Percentiles rank a stretch among this genome's conserved stretches.
These are phyloP conservation scores for Oxyscelio sp. DNA, from an alignment of 2,888 invertebrate genomes.

Conservation along the genomic window DNA sequence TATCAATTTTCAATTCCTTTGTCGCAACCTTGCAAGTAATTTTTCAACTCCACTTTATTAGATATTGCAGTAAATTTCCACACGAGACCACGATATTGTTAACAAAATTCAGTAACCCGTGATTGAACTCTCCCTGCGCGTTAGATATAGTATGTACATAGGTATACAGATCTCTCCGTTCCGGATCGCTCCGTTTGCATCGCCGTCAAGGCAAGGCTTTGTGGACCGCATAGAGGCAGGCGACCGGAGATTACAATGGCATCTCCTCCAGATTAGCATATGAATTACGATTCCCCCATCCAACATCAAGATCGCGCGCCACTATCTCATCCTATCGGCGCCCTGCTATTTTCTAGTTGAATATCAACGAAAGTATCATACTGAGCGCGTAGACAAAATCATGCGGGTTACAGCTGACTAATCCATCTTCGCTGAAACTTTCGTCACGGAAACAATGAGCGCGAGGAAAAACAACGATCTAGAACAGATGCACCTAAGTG, in stretches of 20 bases:
- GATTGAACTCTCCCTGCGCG: slow-evolving; percentile 83
- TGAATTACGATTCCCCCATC: slow-evolving; percentile 86
- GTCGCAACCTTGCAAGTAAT: no score
- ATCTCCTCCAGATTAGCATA: slow-evolving; percentile 88
- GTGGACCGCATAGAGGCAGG: slow-evolving; percentile 84
- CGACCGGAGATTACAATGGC: slow-evolving; percentile 89
- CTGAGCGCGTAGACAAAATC: slow-evolving; percentile 39
- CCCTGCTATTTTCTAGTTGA: slow-evolving; percentile 71
- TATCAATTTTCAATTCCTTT: no score
- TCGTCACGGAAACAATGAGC: slow-evolving; percentile 22
- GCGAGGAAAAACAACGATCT: background rate
- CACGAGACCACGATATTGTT: slow-evolving; percentile 75
- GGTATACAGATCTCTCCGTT: slow-evolving; percentile 79
- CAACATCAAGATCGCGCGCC: slow-evolving; percentile 75
- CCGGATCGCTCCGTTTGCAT: slow-evolving; percentile 85
- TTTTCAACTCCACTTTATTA: background rate
- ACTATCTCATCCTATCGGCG: slow-evolving; percentile 75
- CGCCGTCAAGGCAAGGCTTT: slow-evolving; percentile 87
- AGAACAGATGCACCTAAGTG: slow-evolving; percentile 28
- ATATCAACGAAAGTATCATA: slow-evolving; percentile 66
- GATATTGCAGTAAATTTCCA: slow-evolving; percentile 51
- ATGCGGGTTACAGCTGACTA: slow-evolving; percentile 64
- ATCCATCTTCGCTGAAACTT: slow-evolving; percentile 47
- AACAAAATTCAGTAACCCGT: slow-evolving; percentile 84
- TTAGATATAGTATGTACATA: slow-evolving; percentile 82